phyloP scores from a whole-genome alignment of 2,888 invertebrate species.

The Brachyptera risi region DNA sequence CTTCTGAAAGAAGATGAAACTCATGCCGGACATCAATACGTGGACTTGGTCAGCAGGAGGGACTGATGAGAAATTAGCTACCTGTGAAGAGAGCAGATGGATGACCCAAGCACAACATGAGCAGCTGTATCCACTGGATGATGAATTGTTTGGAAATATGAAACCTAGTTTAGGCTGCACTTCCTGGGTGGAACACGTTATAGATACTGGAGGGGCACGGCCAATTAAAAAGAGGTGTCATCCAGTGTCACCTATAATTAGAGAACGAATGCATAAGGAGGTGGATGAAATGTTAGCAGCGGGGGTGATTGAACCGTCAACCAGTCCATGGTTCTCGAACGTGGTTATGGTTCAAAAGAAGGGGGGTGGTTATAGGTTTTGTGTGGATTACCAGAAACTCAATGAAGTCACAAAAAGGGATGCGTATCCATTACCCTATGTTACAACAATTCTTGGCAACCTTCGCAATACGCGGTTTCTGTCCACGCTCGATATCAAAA shows the following conservation, averaged over 20 bases:
- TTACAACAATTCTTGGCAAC: constrained; percentile 37
- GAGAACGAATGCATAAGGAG: constrained; percentile 33
- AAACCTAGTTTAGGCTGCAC: constrained; percentile 31
- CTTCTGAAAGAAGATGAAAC: too few relatives aligned
- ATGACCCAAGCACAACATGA: too few relatives aligned
- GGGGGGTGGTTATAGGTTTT: constrained; percentile 36
- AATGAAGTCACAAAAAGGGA: constrained; percentile 38
- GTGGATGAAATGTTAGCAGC: constrained; percentile 39
- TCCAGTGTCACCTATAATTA: constrained; percentile 29
- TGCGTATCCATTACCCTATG: constrained; percentile 39
- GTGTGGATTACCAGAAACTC: constrained; percentile 38
- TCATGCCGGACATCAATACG: too few relatives aligned
- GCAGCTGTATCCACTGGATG: too few relatives aligned
- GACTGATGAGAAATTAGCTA: too few relatives aligned
- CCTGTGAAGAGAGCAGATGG: too few relatives aligned
- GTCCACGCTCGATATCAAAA: constrained; percentile 38
- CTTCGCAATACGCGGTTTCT: constrained; percentile 38
- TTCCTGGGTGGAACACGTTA: constrained; percentile 22
- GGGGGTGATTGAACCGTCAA: constrained; percentile 40
- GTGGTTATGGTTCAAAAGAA: constrained; percentile 38
- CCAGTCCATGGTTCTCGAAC: constrained; percentile 37
- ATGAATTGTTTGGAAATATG: too few relatives aligned
- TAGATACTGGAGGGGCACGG: too few relatives aligned
- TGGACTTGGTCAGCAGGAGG: too few relatives aligned
- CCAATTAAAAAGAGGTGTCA: constrained; percentile 32